phyloP scores from a whole-genome alignment of 2,797 vertebrate genomes.

The Ibycter americanus region DNA sequence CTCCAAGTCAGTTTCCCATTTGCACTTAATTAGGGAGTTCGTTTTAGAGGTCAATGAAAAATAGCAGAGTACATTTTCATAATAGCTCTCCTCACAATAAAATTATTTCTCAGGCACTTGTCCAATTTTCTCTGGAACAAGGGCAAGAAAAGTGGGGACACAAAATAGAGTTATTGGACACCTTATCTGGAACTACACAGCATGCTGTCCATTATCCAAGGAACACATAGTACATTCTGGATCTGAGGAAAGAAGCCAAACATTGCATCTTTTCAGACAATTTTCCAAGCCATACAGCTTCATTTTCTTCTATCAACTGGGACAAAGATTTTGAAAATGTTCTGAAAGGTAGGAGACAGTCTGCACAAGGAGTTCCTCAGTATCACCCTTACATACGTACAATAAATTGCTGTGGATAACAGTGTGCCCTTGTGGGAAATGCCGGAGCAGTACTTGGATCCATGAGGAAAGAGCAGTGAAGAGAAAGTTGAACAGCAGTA shows the following conservation, averaged over 20 bases:
- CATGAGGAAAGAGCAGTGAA: neutral
- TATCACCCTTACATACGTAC: neutral
- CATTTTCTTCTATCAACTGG: constrained; percentile 35
- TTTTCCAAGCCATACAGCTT: constrained; percentile 55
- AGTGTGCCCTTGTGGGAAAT: neutral
- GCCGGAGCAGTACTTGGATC: neutral
- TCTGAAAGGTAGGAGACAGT: neutral
- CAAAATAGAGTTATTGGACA: constrained; percentile 75
- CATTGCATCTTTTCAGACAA: constrained; percentile 49
- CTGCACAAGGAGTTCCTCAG: neutral
- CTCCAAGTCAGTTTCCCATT: constrained; percentile 80
- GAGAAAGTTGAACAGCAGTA: neutral
- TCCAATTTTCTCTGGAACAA: constrained; percentile 78
- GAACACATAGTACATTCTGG: constrained; percentile 79
- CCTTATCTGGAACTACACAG: constrained; percentile 78
- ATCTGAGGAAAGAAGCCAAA: constrained; percentile 67
- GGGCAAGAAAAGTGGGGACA: constrained; percentile 74
- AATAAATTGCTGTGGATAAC: neutral
- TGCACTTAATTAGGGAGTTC: constrained; percentile 82
- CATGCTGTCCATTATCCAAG: constrained; percentile 72
- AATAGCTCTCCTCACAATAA: constrained; percentile 79
- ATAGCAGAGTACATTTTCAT: constrained; percentile 73
- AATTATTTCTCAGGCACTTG: constrained; percentile 74
- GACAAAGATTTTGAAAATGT: constrained; percentile 44
- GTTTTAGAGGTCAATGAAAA: constrained; percentile 78